Evolutionary conservation across 2,797 vertebrate genomes (phyloP).

Genomic region (Cetoscarus ocellatus): DNA sequence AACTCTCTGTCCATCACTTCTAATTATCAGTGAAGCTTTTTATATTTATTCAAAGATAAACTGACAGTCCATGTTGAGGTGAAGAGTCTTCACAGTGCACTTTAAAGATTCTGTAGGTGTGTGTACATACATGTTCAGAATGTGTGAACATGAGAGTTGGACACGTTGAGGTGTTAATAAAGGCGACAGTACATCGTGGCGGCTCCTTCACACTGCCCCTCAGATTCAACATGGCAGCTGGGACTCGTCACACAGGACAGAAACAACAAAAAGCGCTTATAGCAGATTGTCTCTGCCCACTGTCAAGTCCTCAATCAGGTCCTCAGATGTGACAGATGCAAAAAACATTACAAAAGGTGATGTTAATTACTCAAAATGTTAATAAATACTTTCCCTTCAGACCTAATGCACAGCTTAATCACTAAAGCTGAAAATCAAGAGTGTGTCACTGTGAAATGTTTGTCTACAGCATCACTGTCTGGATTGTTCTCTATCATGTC

Average conservation of each 20-base stretch:
- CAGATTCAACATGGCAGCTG: conserved; percentile 55
- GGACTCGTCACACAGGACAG: conserved; percentile 24
- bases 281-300: conserved; percentile 45
- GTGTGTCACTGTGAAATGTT: background rate
- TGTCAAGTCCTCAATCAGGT: conserved; percentile 38
- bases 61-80: background rate
- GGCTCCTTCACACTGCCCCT: conserved; percentile 36
- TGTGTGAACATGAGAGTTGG: conserved; percentile 1
- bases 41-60: background rate
- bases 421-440: background rate
- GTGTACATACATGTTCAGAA: background rate
- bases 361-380: background rate
- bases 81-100: background rate
- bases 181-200: conserved; percentile 2
- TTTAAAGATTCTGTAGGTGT: conserved; percentile 10
- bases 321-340: conserved; percentile 14
- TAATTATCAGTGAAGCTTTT: background rate
- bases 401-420: no score
- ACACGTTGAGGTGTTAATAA: conserved; percentile 32
- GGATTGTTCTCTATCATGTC: no score
- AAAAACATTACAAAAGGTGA: background rate
- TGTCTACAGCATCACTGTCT: no score
- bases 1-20: conserved; percentile 1
- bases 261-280: background rate
- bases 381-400: no score